Evolutionary conservation across 2,113 vertebrate genomes (phyloP).

Genomic region (Planiliza haematocheilus): DNA sequence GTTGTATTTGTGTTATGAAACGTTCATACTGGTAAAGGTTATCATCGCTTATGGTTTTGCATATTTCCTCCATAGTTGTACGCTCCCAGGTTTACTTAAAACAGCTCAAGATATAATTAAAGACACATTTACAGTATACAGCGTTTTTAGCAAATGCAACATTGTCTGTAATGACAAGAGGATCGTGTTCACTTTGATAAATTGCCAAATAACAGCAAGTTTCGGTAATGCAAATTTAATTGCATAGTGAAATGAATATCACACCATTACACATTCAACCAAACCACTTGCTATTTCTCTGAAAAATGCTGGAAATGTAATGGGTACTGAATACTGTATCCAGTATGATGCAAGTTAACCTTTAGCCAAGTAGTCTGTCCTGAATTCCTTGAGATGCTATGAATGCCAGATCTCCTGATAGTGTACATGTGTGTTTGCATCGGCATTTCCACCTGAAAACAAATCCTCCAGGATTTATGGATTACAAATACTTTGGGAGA

Average conservation of each 20-base stretch:
- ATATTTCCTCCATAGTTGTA: neutral
- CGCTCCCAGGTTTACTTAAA: neutral
- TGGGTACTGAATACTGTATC: too few relatives aligned
- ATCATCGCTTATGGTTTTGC: neutral
- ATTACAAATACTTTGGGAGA: too few relatives aligned
- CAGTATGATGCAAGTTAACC: too few relatives aligned
- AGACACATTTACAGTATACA: neutral
- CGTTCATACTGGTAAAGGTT: neutral
- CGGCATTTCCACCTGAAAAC: too few relatives aligned
- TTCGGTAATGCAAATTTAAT: neutral
- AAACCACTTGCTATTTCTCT: neutral
- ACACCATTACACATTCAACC: neutral
- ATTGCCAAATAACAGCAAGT: neutral
- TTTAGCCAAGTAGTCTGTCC: too few relatives aligned
- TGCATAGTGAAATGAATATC: neutral
- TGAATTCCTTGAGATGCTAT: too few relatives aligned
- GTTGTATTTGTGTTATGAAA: neutral
- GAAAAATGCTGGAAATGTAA: too few relatives aligned
- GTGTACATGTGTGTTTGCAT: too few relatives aligned
- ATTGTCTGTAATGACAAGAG: neutral
- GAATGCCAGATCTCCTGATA: too few relatives aligned
- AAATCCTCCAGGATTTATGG: too few relatives aligned
- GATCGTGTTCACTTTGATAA: neutral
- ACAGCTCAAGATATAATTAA: neutral
- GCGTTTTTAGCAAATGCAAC: conserved; percentile 5